Conservation (phyloP, 1,140 invertebrate species). For the Luehdorfia chinensis region DNA sequence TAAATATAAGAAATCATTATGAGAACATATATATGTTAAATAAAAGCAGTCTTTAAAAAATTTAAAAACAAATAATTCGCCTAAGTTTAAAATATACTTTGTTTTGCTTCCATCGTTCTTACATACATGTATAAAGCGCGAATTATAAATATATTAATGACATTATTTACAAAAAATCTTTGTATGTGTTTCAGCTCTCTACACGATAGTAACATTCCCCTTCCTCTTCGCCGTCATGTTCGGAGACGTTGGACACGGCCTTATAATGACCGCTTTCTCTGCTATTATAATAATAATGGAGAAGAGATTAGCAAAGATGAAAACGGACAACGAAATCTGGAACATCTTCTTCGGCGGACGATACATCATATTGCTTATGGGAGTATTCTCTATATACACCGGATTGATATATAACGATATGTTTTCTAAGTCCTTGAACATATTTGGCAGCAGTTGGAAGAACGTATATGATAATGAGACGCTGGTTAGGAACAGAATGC, state of each 20-base stretch:
- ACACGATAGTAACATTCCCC: conserved; percentile 87
- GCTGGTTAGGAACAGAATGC: conserved; percentile 61
- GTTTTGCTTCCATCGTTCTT: no score
- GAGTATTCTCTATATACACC: conserved; percentile 89
- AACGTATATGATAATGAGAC: conserved; percentile 74
- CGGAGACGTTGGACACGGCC: conserved; percentile 85
- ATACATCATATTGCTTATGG: conserved; percentile 92
- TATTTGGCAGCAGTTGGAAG: conserved; percentile 87
- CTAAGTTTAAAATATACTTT: no score
- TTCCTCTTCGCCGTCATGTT: conserved; percentile 89
- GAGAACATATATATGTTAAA: no score
- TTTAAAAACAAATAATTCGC: no score
- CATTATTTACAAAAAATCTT: no score
- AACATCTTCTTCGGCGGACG: conserved; percentile 90
- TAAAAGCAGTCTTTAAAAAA: no score
- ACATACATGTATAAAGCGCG: no score
- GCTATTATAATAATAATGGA: conserved; percentile 81
- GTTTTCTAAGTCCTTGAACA: conserved; percentile 88
- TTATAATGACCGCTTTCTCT: conserved; percentile 81
- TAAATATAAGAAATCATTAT: no score
- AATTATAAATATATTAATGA: no score
- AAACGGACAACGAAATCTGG: conserved; percentile 84
- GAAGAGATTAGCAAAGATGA: conserved; percentile 71
- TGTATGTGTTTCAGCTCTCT: conserved; percentile 66
- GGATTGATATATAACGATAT: conserved; percentile 92